Conservation (phyloP, 2,113 vertebrate genomes). For the Pelusios castaneus region DNA sequence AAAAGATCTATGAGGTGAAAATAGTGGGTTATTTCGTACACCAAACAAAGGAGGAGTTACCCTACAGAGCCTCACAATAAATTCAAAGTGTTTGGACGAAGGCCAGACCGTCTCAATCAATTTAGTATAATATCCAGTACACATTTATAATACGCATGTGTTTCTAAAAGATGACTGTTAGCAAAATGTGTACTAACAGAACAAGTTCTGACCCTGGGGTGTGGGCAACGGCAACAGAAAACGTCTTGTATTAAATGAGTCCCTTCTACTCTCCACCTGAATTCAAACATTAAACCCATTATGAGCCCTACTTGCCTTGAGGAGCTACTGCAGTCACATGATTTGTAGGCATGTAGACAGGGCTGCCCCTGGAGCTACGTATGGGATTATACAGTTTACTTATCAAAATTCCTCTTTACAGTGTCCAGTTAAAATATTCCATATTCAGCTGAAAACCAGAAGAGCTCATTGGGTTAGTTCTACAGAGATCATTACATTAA, state of each 20-base stretch:
- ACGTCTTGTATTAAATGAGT: not conserved
- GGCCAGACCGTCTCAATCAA: not conserved
- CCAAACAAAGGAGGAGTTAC: accelerated
- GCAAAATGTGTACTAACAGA: accelerated
- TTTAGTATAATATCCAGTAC: not conserved
- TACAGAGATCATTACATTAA: not conserved
- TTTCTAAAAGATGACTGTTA: not conserved
- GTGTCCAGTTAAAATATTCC: not conserved
- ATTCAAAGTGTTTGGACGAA: accelerated
- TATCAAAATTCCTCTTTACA: not conserved
- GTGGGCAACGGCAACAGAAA: too few relatives aligned
- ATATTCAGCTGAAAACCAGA: not conserved
- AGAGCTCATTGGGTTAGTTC: not conserved
- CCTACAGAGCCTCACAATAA: not conserved
- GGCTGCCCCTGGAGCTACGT: not conserved
- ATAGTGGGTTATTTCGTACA: not conserved
- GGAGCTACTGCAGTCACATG: not conserved
- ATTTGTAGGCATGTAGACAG: not conserved
- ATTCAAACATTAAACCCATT: not conserved
- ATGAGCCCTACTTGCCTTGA: not conserved
- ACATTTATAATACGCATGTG: not conserved
- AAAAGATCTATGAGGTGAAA: not conserved
- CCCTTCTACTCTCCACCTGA: not conserved
- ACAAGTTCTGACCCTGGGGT: accelerated
- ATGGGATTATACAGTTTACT: not conserved